phyloP scores from a whole-genome alignment of 2,888 invertebrate genomes.

The Polyommatus icarus region DNA sequence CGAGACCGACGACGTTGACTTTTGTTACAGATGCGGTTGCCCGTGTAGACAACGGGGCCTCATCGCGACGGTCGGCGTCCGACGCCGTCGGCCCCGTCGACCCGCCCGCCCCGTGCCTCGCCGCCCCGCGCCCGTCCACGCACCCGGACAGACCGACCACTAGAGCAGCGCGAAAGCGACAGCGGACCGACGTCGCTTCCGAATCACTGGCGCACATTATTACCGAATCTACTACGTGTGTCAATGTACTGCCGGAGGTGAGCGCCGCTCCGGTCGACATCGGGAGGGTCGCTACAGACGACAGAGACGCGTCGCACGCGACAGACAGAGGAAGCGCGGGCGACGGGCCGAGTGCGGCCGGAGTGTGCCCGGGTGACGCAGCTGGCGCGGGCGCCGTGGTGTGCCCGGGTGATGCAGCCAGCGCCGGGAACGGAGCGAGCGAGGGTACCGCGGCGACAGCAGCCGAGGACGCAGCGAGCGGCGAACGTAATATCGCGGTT shows the following conservation, averaged over 20 bases:
- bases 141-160: not conserved
- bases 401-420: not conserved
- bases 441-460: not conserved
- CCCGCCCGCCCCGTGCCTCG: no score
- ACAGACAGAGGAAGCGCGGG: no score
- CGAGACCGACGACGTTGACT: not conserved
- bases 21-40: not conserved
- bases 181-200: not conserved
- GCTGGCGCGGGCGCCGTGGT: not conserved
- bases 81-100: not conserved
- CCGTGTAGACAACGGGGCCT: not conserved
- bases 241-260: not conserved
- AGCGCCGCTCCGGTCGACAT: not conserved
- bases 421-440: not conserved
- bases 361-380: not conserved
- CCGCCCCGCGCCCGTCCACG: not conserved
- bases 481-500: not conserved
- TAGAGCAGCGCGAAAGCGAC: not conserved
- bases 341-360: not conserved
- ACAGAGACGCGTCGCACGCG: not conserved
- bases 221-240: not conserved
- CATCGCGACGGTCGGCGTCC: not conserved
- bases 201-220: not conserved
- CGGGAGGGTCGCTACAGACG: not conserved
- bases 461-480: not conserved